A percentile compares a stretch with the other conserved stretches of the same genome.
phyloP scores from a whole-genome alignment of 1,140 invertebrate genomes.

The Hycleus cichorii region DNA sequence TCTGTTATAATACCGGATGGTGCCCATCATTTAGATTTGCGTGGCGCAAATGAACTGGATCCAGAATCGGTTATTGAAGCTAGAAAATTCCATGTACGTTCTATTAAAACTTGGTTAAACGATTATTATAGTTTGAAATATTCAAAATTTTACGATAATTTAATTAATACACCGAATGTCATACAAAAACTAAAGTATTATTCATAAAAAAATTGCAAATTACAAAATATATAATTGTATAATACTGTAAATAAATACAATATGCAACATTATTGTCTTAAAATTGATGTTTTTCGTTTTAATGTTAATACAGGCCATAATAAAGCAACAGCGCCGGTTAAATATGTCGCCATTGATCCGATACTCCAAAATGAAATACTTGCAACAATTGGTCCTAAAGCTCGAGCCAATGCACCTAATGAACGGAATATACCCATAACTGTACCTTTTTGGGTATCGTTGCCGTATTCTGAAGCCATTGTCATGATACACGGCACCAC shows the following conservation, averaged over 20 bases:
- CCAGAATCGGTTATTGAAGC: constrained; percentile 61
- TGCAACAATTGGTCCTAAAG: constrained; percentile 83
- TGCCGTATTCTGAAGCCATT: constrained; percentile 75
- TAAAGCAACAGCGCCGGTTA: constrained; percentile 59
- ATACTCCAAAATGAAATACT: constrained; percentile 78
- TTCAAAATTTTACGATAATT: no score
- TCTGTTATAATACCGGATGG: constrained; percentile 79
- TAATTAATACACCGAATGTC: no score
- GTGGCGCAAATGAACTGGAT: constrained; percentile 61
- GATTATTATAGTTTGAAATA: constrained; percentile 8
- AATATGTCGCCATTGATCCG: constrained; percentile 65
- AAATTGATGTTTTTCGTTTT: constrained; percentile 6
- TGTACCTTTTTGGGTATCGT: constrained; percentile 79
- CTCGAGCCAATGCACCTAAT: constrained; percentile 84
- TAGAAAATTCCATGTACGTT: constrained; percentile 56
- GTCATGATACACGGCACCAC: constrained; percentile 92
- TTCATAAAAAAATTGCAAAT: no score
- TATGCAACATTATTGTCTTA: background rate
- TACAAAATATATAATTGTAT: no score
- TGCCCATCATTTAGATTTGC: constrained; percentile 89
- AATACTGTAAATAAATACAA: background rate
- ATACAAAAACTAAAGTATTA: no score
- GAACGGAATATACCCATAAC: constrained; percentile 92
- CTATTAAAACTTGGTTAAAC: constrained; percentile 64
- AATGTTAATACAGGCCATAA: constrained; percentile 52